Base-by-base conservation (phyloP, 2,113 vertebrate genomes). In the Xenopus borealis region DNA sequence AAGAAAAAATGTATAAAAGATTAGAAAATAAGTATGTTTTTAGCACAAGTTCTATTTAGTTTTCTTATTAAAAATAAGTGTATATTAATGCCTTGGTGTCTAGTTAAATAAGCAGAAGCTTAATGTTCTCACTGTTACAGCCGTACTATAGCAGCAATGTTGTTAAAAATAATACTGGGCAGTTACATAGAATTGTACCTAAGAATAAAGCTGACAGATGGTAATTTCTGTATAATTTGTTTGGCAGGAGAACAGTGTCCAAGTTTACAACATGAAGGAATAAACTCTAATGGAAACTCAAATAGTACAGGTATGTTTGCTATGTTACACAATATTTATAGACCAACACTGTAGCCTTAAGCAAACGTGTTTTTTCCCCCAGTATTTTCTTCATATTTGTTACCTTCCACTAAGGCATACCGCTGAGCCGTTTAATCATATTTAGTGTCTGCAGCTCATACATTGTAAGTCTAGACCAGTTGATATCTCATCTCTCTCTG, bases 241-340 rank as follows among this genome's bases (percentile, higher is more conserved):
- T 62, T 81, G 79, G 2, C 79, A 93, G 91, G 80, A 52, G 75
- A 81, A 57, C 78, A 0, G 0, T 92, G 90, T 70, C 91, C 87
- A 0, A 80, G 7, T 27, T 85, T 91, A 19, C 82, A 84, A 76
- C 83, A 88, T 0, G 91, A 93, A 77, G 88, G 86, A 1, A 85
- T 91, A 80, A 87, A 57, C 0, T 1, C 33, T 9, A 0, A 52
- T 79, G 90, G 85, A 66, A 76, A 84, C 45, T 81, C 81, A 7
- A 87, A 84, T 0, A 1, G 87, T 13, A 93, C 91, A 0, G 91
- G 91, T 92, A 69, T 79, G 82, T 66, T 10, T 18, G 12, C 14
- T 18, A 12, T n/a, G 10, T 18, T 18, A 57, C 9, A 55, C 30
- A 18, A 40, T 55, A 57, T 57, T 62, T 11, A n/a, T 14, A 10